Base-by-base conservation (phyloP, 2,888 invertebrate genomes). In the Chironomus tentans region DNA sequence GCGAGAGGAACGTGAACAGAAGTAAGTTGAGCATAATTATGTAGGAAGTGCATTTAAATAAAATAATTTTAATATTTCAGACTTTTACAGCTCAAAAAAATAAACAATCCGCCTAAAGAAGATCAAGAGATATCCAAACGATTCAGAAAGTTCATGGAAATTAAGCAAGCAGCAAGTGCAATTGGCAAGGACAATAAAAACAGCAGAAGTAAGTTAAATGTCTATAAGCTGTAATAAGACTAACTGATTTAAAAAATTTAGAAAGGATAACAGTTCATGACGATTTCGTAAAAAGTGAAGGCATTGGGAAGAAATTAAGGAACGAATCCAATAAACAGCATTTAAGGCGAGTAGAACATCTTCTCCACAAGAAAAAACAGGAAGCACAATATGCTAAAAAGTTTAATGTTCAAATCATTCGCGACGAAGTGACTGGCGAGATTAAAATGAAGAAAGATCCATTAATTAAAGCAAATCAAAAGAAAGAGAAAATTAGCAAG, bases 51-150 rank as follows among this genome's bases (percentile, higher is more conserved):
- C 15, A n/a, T 1, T 4, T 72, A 56, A 46, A 56, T 69, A 75
- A 68, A 46, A 68, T 62, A 68, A 5, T 71, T 61, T 15, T 13
- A 68, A 47, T 3, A 68, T 83, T 85, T 77, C 80, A 93, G 92
- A 79, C 82, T 93, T 79, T 89, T 89, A 81, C 85, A 87, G 48
- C 89, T 89, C 81, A 86, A 87, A 48, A 90, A 91, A 83, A 90
- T 92, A 77, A 92, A 94, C 82, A 88, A 89, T 75, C 91, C 93
- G 0, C 93, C 94, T 0, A 85, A 85, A 61, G 87, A 90, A 79
- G 88, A 90, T 3, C 92, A 94, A 82, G 88, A 89, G n/a, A 83
- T 92, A 38, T 91, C 93, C 0, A 89, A 88, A 78, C 91, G 90
- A 78, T 84, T 93, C n/a, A 84, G 85, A 46, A 85, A 88, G 70